Conservation (phyloP, 2,113 vertebrate species). For the Trinectes maculatus region DNA sequence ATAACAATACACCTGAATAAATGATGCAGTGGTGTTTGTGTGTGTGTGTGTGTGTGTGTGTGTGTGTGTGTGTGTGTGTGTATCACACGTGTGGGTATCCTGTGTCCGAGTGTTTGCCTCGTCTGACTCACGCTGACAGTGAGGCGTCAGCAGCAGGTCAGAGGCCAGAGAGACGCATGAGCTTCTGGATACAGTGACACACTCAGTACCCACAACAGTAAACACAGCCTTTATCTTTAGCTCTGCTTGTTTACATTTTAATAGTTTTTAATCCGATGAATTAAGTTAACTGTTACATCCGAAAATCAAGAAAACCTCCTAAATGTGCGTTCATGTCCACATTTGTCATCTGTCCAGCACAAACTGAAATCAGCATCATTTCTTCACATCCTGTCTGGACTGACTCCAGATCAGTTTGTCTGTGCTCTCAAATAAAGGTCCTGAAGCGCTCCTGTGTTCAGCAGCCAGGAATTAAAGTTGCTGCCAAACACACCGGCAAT, state of each 20-base stretch:
- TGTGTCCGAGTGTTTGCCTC: neutral
- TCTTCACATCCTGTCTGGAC: conserved; percentile 7
- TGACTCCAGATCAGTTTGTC: conserved; percentile 43
- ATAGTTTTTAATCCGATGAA: neutral
- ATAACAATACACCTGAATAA: conserved; percentile 15
- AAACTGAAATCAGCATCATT: neutral
- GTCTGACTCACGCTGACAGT: neutral
- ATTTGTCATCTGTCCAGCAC: neutral
- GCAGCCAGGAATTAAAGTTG: conserved; percentile 6
- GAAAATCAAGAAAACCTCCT: no score
- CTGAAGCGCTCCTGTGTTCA: conserved; percentile 11
- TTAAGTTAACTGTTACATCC: neutral
- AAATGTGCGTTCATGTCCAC: no score
- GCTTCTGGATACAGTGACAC: no score
- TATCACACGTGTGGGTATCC: neutral
- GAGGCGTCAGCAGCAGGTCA: neutral
- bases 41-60: conserved; percentile 10
- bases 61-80: conserved; percentile 1
- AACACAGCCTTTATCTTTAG: no score
- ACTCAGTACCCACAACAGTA: no score
- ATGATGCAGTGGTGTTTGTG: conserved; percentile 10
- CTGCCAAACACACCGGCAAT: conserved; percentile 33
- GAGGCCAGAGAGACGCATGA: neutral
- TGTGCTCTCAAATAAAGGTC: conserved; percentile 30
- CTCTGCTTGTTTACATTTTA: neutral